Percentiles rank a stretch among this genome's conserved stretches.
These are phyloP conservation scores for Xyrauchen texanus DNA, from an alignment of 2,113 vertebrate genomes.

Conservation along the genomic window DNA sequence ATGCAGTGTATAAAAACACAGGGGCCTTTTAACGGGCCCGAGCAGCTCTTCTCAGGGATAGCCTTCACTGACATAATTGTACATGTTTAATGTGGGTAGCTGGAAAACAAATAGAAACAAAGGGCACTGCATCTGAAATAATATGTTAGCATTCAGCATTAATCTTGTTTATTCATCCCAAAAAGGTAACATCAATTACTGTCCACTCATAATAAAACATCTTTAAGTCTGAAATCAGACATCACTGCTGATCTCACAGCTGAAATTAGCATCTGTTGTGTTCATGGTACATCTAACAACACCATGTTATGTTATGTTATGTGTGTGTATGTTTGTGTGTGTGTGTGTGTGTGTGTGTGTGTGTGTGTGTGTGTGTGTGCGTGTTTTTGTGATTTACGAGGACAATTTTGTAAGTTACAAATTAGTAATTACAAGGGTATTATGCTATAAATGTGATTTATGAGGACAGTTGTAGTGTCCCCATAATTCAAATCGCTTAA, in stretches of 20 bases:
- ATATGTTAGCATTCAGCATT: not conserved
- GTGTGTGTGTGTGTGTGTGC: too few species aligned
- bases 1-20: conserved; percentile 41
- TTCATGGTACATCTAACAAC: not conserved
- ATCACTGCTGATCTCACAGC: conserved; percentile 4
- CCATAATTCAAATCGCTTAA: too few species aligned
- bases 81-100: conserved; percentile 17
- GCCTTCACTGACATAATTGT: conserved; percentile 10
- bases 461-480: too few species aligned
- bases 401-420: too few species aligned
- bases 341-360: too few species aligned
- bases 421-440: too few species aligned
- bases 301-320: not conserved
- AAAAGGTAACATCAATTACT: not conserved
- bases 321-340: too few species aligned
- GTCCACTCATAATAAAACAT: not conserved
- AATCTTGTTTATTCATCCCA: not conserved
- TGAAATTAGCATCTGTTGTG: not conserved
- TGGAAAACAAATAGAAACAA: conserved; percentile 17
- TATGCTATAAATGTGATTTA: too few species aligned
- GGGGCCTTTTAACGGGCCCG: conserved; percentile 30
- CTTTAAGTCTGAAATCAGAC: not conserved
- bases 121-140: conserved; percentile 7
- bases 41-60: conserved; percentile 15
- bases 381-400: too few species aligned